Evolutionary conservation across 2,113 vertebrate species (phyloP).

Genomic region (Antechinus stuartii): DNA sequence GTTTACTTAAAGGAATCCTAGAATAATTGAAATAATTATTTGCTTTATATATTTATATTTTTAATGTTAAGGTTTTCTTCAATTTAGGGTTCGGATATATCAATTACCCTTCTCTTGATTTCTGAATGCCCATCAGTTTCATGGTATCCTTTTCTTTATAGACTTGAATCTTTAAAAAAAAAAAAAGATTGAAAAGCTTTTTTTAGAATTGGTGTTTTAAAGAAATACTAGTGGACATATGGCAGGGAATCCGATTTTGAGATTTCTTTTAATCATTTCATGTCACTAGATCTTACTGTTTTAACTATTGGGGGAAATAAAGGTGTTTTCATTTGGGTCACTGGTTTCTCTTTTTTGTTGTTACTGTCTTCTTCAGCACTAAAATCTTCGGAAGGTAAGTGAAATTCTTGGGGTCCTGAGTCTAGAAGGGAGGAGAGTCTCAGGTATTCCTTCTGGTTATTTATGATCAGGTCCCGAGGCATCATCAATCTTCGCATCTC

Average conservation of each 20-base stretch:
- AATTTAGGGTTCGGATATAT: background rate
- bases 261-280: constrained; percentile 50
- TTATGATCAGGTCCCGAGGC: constrained; percentile 64
- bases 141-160: background rate
- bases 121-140: background rate
- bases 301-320: constrained; percentile 70
- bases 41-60: background rate
- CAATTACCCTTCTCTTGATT: background rate
- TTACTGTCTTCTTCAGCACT: constrained; percentile 20
- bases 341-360: constrained; percentile 65
- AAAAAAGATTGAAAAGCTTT: background rate
- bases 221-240: background rate
- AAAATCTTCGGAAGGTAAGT: constrained; percentile 51
- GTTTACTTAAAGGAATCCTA: background rate
- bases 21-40: background rate
- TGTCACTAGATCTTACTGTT: constrained; percentile 51
- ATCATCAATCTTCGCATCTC: constrained; percentile 64
- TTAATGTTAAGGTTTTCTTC: background rate
- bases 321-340: constrained; percentile 43
- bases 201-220: background rate
- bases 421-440: background rate
- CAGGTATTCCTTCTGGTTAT: constrained; percentile 54
- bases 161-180: background rate
- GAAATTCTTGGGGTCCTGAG: constrained; percentile 41
- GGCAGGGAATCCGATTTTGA: background rate